Evolutionary conservation across 2,888 invertebrate genomes (phyloP), one percentile per base, ranked within the genome.

Genomic region (Hecatera dysodea): DNA sequence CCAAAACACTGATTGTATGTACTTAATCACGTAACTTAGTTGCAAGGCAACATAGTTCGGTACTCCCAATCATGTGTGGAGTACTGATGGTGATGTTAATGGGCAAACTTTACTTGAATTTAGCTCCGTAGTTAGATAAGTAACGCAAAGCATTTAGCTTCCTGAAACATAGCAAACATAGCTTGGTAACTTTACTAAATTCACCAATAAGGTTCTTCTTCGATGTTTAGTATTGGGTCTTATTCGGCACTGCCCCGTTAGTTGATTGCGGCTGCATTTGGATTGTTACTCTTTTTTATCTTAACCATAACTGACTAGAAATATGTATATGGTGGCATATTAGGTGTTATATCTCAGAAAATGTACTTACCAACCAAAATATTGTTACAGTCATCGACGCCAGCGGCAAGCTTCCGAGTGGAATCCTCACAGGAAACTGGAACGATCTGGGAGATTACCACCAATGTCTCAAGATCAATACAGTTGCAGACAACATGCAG

Each of bases 351-450:
- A 11, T 12, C 12, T 17, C 44, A 44, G 19, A 44, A 52, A n/a
- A 22, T 4, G 1, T 19, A n/a, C n/a, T 27, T 27, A 19, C 27
- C 17, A 39, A 63, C 48, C 33, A 4, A 46, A 4, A 42, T 5
- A 24, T 60, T 72, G 15, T 82, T 80, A 29, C 83, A 96, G 96
- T 96, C 86, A 29, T 93, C 9, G 96, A 96, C 72, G 91, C 96
- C 27, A 93, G 92, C 24, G 93, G 91, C 0, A 95, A 92, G 82
- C 56, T 92, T 0, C 95, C 96, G 2, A 88, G 90, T n/a, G 96
- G 96, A 0, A 53, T 96, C 0, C 29, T 90, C 0, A 75, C 77
- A 11, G 95, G 95, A 1, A 93, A 96, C 65, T 75, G 92, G 46
- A 89, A 91, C 24, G 94, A 94, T 29, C 76, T 95, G 0, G 96